Evolutionary conservation across 2,113 vertebrate genomes (phyloP).

Genomic region (Lepus timidus): DNA sequence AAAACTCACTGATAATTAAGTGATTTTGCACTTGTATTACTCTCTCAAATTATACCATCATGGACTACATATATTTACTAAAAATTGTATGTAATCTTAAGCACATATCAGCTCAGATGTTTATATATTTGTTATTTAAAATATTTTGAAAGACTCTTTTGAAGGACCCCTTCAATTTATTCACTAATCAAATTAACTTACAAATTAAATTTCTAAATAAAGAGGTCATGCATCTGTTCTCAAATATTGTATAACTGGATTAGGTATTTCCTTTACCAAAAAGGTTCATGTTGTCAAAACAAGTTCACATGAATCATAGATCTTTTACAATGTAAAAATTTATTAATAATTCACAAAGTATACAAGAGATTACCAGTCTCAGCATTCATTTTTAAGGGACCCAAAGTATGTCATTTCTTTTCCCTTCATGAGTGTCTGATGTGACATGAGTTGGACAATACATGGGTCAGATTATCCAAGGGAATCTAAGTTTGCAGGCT

Average conservation of each 20-base stretch:
- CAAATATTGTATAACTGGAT: neutral
- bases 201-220: neutral
- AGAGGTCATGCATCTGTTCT: neutral
- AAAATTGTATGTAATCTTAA: neutral
- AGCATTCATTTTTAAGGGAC: neutral
- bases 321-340: neutral
- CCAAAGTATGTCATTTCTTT: neutral
- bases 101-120: neutral
- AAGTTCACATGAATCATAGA: neutral
- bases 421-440: too few relatives aligned
- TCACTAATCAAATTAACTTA: neutral
- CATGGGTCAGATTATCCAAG: neutral
- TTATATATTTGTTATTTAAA: neutral
- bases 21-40: neutral
- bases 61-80: neutral
- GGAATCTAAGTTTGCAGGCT: neutral
- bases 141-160: neutral
- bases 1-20: neutral
- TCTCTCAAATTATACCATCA: neutral
- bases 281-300: neutral
- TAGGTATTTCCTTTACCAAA: neutral
- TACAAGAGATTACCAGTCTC: neutral
- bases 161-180: neutral
- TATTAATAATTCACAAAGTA: neutral
- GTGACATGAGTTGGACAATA: neutral